These are phyloP conservation scores for Drosophila kuntzei DNA, from an alignment of 2,888 invertebrate species.

Conservation along the genomic window DNA sequence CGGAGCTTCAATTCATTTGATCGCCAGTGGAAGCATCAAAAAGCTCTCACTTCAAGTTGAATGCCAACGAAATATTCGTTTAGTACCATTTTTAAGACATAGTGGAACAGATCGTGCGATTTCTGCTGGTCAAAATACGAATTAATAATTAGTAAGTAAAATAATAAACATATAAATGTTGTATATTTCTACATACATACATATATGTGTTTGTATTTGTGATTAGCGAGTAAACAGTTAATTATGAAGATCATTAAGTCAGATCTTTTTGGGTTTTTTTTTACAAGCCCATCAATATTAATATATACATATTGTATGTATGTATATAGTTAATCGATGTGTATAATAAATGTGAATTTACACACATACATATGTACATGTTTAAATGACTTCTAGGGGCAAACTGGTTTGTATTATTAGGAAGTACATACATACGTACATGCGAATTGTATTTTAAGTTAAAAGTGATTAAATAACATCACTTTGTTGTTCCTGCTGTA, in stretches of 20 bases:
- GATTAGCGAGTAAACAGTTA: conserved; percentile 15
- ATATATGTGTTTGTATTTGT: conserved; percentile 6
- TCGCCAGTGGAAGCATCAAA: conserved; percentile 21
- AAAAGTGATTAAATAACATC: background rate
- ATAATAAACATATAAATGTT: too few species aligned
- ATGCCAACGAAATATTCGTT: conserved; percentile 21
- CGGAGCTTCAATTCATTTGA: conserved; percentile 35
- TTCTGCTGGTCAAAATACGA: conserved; percentile 12
- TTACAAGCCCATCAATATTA: conserved; percentile 1
- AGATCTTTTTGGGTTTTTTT: conserved; percentile 17
- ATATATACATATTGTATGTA: conserved; percentile 2
- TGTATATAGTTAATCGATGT: conserved; percentile 5
- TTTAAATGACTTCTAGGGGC: conserved; percentile 3
- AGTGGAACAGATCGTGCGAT: conserved; percentile 15
- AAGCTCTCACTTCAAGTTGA: conserved; percentile 39
- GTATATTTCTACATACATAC: background rate
- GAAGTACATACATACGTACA: conserved; percentile 3
- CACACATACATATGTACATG: background rate
- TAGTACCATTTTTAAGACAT: conserved; percentile 37
- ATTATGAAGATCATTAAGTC: conserved; percentile 8
- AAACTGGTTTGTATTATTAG: conserved; percentile 35
- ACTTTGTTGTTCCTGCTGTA: background rate
- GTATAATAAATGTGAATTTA: background rate
- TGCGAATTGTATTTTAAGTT: background rate
- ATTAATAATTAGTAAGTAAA: conserved; percentile 15